Percentiles rank a stretch among this genome's conserved stretches.
phyloP scores from a whole-genome alignment of 37 sponge, comb jelly and placozoan genomes.

The Halichondria panicea region DNA sequence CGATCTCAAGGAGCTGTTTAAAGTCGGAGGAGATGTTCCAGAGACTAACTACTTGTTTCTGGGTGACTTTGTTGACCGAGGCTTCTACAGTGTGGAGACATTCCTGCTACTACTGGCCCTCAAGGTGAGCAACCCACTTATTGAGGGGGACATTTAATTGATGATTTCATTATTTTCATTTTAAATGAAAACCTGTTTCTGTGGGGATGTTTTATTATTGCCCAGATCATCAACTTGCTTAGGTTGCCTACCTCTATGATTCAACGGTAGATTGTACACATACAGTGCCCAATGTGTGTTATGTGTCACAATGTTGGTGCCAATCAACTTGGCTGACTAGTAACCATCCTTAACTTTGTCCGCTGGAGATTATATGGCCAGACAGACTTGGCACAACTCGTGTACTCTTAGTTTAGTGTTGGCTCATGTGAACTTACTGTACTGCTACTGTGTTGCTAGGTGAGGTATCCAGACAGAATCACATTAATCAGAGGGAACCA shows the following conservation, averaged over 20 bases:
- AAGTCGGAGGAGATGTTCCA: conserved; percentile 99
- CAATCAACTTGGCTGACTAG: too few species aligned
- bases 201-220: too few species aligned
- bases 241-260: background rate
- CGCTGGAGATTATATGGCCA: too few species aligned
- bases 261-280: background rate
- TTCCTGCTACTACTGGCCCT: conserved; percentile 97
- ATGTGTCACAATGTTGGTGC: too few species aligned
- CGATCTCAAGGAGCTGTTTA: conserved; percentile 95
- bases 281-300: background rate
- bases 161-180: background rate
- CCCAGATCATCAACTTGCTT: too few species aligned
- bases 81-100: conserved; percentile 99
- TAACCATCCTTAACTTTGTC: too few species aligned
- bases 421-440: background rate
- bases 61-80: conserved; percentile 99
- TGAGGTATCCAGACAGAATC: conserved; percentile 95
- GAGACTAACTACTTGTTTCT: conserved; percentile 98
- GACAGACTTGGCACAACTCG: too few species aligned
- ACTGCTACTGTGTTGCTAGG: conserved; percentile 34
- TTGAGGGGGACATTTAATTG: background rate
- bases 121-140: conserved; percentile 78
- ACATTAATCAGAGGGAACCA: conserved; percentile 96
- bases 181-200: too few species aligned
- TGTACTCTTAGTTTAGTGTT: background rate